Evolutionary conservation across 2,797 vertebrate genomes (phyloP).

Genomic region (Diglossa cyanea): DNA sequence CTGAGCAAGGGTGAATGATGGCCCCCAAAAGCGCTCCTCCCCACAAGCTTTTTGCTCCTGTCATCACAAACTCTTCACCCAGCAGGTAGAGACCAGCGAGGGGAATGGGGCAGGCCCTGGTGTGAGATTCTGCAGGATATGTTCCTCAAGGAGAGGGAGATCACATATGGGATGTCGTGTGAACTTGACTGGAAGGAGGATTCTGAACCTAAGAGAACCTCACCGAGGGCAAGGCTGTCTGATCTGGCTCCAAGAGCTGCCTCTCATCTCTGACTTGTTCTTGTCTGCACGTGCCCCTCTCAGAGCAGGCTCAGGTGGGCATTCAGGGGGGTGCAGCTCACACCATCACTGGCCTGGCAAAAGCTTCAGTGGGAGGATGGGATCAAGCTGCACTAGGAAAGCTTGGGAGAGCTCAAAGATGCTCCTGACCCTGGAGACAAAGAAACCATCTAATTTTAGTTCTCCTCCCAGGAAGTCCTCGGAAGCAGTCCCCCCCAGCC

Average conservation of each 20-base stretch:
- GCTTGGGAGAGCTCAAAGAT: neutral
- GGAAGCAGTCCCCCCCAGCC: neutral
- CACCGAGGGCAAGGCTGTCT: neutral
- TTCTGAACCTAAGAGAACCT: neutral
- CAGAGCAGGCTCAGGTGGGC: neutral
- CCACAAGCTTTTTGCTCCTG: neutral
- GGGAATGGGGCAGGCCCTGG: fast-evolving
- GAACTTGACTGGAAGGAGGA: neutral
- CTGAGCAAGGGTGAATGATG: fast-evolving
- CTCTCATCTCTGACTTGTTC: neutral
- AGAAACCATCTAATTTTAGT: neutral
- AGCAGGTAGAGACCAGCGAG: fast-evolving
- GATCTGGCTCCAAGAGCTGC: neutral
- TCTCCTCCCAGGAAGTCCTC: neutral
- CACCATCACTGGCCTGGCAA: neutral
- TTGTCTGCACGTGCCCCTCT: neutral
- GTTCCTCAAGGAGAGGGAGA: neutral
- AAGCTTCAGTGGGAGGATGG: neutral
- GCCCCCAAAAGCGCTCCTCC: fast-evolving
- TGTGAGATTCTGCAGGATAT: fast-evolving
- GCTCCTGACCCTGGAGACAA: neutral
- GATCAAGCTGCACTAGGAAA: neutral
- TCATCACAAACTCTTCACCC: too few relatives aligned
- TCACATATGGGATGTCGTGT: fast-evolving
- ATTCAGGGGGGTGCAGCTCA: neutral